These are phyloP conservation scores for Ceratina australensis DNA, from an alignment of 1,140 invertebrate species.

Conservation along the genomic window DNA sequence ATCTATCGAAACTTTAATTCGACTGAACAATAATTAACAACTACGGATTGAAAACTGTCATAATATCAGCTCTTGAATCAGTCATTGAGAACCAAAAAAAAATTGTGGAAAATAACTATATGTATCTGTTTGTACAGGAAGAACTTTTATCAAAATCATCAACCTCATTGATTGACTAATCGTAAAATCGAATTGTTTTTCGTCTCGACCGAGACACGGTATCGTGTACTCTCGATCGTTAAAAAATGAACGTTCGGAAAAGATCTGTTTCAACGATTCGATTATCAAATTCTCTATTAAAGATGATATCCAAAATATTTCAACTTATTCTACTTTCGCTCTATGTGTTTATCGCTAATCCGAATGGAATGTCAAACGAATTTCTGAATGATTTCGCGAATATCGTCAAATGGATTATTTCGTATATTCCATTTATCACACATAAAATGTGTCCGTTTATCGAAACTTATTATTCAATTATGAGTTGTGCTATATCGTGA, in stretches of 20 bases:
- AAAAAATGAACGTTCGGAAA: constrained; percentile 39
- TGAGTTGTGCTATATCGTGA: constrained; percentile 36
- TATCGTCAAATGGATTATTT: constrained; percentile 12
- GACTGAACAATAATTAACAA: too few species aligned
- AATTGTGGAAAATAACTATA: constrained; percentile 48
- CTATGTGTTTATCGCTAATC: constrained; percentile 39
- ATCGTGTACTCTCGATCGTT: constrained; percentile 1
- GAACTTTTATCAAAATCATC: constrained; percentile 47
- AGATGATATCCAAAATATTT: constrained; percentile 54
- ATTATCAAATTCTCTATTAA: constrained; percentile 49
- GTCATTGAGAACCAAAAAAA: too few species aligned
- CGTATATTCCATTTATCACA: constrained; percentile 14
- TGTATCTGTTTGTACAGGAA: constrained; percentile 50
- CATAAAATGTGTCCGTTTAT: constrained; percentile 22
- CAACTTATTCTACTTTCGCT: constrained; percentile 42
- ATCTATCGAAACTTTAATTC: not conserved
- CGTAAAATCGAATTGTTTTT: constrained; percentile 36
- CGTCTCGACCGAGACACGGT: constrained; percentile 14
- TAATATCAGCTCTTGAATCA: too few species aligned
- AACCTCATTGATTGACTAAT: constrained; percentile 47
- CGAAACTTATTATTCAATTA: constrained; percentile 42
- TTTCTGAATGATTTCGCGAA: not conserved
- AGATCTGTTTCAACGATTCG: constrained; percentile 27
- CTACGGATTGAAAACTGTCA: too few species aligned
- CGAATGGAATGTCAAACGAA: constrained; percentile 35